Evolutionary conservation across 2,888 invertebrate species (phyloP).

Genomic region (Schizotus pectinicornis): DNA sequence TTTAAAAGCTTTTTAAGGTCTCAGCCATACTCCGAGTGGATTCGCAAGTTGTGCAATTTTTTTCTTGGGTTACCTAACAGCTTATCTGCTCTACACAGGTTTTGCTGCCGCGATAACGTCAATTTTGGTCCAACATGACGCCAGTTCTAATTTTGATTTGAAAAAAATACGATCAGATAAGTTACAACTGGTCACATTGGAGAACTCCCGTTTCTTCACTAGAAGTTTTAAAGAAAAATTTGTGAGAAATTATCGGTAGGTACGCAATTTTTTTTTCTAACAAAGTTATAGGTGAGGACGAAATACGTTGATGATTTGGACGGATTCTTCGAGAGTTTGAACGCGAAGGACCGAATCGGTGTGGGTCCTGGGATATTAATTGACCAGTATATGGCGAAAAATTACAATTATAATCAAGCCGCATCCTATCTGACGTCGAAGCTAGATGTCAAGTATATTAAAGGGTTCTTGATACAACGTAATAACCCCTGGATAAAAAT

Average conservation of each 20-base stretch:
- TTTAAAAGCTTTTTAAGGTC: constrained; percentile 37
- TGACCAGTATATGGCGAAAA: constrained; percentile 36
- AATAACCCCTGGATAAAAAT: constrained; percentile 34
- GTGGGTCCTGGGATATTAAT: constrained; percentile 40
- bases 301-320: constrained; percentile 30
- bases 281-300: constrained; percentile 26
- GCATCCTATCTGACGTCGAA: constrained; percentile 22
- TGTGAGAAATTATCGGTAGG: constrained; percentile 19
- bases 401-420: constrained; percentile 22
- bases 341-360: constrained; percentile 40
- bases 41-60: constrained; percentile 47
- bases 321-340: constrained; percentile 37
- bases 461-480: constrained; percentile 29
- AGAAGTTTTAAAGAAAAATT: constrained; percentile 19
- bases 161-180: constrained; percentile 10
- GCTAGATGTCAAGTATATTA: constrained; percentile 23
- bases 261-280: neutral
- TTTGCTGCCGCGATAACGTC: constrained; percentile 54
- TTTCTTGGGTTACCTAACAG: constrained; percentile 47
- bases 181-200: constrained; percentile 23
- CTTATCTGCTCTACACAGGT: constrained; percentile 51
- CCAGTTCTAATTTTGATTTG: constrained; percentile 30
- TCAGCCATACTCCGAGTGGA: constrained; percentile 47
- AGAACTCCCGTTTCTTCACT: constrained; percentile 9
- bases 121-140: constrained; percentile 45